These are phyloP conservation scores for Uloborus diversus DNA, from an alignment of 1,140 invertebrate species.

Conservation along the genomic window DNA sequence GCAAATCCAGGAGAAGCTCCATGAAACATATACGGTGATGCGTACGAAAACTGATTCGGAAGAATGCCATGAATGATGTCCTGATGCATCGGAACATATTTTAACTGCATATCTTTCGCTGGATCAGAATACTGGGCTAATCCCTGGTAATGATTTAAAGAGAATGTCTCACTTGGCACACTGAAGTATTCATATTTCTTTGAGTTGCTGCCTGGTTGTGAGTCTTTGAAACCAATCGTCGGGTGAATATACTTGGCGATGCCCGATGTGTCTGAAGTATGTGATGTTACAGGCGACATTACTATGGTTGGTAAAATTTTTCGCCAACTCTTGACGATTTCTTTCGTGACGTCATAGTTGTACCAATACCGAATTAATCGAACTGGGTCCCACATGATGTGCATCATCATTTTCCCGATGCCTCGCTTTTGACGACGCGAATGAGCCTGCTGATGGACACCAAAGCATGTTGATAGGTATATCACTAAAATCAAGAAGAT, in stretches of 20 bases:
- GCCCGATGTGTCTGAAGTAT: neutral
- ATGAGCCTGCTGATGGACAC: neutral
- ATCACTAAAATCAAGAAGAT: neutral
- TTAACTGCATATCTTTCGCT: neutral
- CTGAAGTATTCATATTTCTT: neutral
- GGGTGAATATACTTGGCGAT: slow-evolving; percentile 45
- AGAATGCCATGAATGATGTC: neutral
- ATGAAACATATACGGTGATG: too few species aligned
- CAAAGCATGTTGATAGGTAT: neutral
- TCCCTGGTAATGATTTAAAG: neutral
- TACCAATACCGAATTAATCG: slow-evolving; percentile 41
- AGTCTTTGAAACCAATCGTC: neutral
- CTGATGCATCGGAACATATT: neutral
- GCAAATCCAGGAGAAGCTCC: too few species aligned
- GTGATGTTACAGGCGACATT: neutral
- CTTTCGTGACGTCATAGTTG: slow-evolving; percentile 38
- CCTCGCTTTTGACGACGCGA: slow-evolving; percentile 32
- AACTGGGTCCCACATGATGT: slow-evolving; percentile 49
- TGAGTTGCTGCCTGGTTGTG: neutral
- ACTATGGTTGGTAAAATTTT: slow-evolving; percentile 42
- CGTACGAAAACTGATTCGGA: too few species aligned
- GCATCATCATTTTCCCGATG: slow-evolving; percentile 48
- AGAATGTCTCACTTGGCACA: neutral
- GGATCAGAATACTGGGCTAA: neutral
- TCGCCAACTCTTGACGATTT: slow-evolving; percentile 43